Base-by-base conservation (phyloP, 1,140 invertebrate species). In the Psilanteris sp. region DNA sequence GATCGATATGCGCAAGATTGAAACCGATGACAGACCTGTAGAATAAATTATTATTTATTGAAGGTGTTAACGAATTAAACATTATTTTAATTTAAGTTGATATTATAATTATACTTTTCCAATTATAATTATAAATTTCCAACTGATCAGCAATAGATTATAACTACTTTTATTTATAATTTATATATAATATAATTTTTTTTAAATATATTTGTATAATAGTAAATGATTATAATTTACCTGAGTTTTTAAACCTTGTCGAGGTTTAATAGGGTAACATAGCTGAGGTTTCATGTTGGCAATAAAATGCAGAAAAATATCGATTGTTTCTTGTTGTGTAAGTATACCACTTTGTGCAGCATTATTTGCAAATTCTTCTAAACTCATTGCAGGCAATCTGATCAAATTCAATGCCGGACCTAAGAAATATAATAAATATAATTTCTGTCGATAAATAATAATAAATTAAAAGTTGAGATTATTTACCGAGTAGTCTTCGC, bases 1-100 rank as follows among this genome's bases (percentile, higher is more conserved):
- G 95, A 96, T 74, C 97, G 92, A 85, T 98, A 98, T 2, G 97
- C 97, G 81, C 96, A 97, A 0, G 96, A 98, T 85, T 97, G 96
- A 84, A 98, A 98, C 84, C 97, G 91, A 84, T 97, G 96, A 81
- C 96, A 97, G 7, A 96, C 93, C 93, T 94, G 85, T 14, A 54
- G 79, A 79, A 37, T 15, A 64, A 31, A 13, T 44, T 44, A n/a
- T n/a, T n/a, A n/a, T n/a, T n/a, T n/a, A n/a, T n/a, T n/a, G n/a
- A n/a, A 20, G 18, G 18, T 20, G 2, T 20, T 20, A 20, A 20
- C 18, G n/a, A n/a, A n/a, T n/a, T n/a, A n/a, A n/a, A n/a, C n/a
- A n/a, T n/a, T n/a, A n/a, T n/a, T n/a, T n/a, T n/a, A n/a, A n/a
- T n/a, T n/a, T n/a, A n/a, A n/a, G n/a, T n/a, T n/a, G n/a, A n/a